phyloP scores from a whole-genome alignment of 2,888 invertebrate genomes.

The Aspidiotus rigidus region DNA sequence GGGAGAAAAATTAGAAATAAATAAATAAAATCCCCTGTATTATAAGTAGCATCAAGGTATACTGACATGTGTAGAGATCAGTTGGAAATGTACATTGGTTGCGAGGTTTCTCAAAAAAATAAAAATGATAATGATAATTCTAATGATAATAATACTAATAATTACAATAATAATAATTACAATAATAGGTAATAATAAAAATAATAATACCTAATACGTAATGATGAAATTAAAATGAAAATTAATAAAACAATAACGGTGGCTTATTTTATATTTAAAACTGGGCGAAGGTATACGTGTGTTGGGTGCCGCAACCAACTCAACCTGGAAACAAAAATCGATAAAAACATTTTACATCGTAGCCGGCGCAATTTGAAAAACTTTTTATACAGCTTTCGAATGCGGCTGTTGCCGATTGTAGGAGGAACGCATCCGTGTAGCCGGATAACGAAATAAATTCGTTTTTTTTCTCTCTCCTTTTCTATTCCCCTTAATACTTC shows the following conservation, averaged over 20 bases:
- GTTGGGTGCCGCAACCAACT: slow-evolving; percentile 24
- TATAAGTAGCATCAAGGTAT: slow-evolving; percentile 32
- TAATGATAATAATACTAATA: too few relatives aligned
- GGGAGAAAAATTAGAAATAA: not conserved
- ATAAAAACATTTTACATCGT: slow-evolving; percentile 10
- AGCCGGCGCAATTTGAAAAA: slow-evolving; percentile 2
- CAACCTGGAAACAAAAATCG: slow-evolving; percentile 21
- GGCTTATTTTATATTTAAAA: not conserved
- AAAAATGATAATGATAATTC: too few relatives aligned
- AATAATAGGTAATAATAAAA: too few relatives aligned
- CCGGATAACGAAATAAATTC: too few relatives aligned
- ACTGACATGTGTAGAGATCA: slow-evolving; percentile 33
- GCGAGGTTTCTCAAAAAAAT: slow-evolving; percentile 21
- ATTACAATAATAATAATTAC: too few relatives aligned
- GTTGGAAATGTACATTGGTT: slow-evolving; percentile 34
- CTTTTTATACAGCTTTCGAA: not conserved
- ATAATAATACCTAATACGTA: too few relatives aligned
- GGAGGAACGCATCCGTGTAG: too few relatives aligned
- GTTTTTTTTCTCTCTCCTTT: too few relatives aligned
- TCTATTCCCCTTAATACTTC: too few relatives aligned
- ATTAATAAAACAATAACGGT: not conserved
- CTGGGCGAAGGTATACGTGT: slow-evolving; percentile 11
- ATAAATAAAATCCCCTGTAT: not conserved
- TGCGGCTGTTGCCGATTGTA: too few relatives aligned
- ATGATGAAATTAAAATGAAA: not conserved